Conservation (phyloP, 1,140 invertebrate genomes). For the Druon quercuslanigerum region DNA sequence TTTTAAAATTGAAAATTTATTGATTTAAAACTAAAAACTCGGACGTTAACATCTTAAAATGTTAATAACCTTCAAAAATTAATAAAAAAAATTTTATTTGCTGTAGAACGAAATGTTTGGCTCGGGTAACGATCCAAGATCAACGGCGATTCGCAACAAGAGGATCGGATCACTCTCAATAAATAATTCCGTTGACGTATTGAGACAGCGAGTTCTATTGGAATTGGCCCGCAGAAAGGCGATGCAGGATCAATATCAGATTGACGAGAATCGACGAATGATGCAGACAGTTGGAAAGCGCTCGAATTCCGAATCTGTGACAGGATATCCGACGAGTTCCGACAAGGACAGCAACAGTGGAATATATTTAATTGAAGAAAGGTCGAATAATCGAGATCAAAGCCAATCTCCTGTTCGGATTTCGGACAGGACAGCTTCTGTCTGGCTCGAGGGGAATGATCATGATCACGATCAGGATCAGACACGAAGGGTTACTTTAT, state of each 20-base stretch:
- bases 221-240: conserved; percentile 77
- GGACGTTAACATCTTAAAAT: too few relatives aligned
- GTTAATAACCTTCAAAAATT: too few relatives aligned
- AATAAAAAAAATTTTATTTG: not conserved
- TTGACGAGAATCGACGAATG: conserved; percentile 68
- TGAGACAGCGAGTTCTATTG: conserved; percentile 76
- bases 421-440: conserved; percentile 41
- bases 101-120: conserved; percentile 49
- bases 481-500: conserved; percentile 48
- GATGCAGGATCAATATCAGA: conserved; percentile 72
- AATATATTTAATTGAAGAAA: conserved; percentile 40
- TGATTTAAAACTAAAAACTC: too few relatives aligned
- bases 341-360: conserved; percentile 45
- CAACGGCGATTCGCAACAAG: conserved; percentile 55
- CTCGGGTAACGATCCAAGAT: conserved; percentile 39
- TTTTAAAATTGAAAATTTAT: too few relatives aligned
- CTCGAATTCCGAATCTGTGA: conserved; percentile 54
- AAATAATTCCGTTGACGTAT: conserved; percentile 77
- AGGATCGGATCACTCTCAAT: conserved; percentile 77
- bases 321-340: conserved; percentile 43
- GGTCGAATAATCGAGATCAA: conserved; percentile 49
- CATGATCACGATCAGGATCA: conserved; percentile 39
- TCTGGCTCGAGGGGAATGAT: conserved; percentile 57
- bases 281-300: conserved; percentile 68
- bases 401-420: conserved; percentile 35